Conservation (phyloP, 2,888 invertebrate species). For the Ophion obscuratus region DNA sequence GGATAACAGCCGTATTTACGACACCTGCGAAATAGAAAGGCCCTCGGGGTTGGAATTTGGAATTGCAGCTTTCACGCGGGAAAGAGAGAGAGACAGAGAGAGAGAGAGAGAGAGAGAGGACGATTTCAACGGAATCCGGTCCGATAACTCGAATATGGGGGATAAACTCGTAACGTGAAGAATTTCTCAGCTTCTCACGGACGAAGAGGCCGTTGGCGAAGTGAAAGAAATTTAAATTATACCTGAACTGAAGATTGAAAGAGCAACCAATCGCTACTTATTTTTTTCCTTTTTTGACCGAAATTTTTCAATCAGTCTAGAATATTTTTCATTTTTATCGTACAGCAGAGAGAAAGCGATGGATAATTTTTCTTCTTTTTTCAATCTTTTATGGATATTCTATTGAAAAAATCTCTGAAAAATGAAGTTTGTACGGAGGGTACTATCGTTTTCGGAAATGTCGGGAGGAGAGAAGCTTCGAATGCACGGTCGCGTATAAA, state of each 20-base stretch:
- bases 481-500: slow-evolving; percentile 63
- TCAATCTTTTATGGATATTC: neutral
- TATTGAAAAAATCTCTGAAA: slow-evolving; percentile 31
- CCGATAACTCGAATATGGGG: slow-evolving; percentile 21
- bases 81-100: neutral
- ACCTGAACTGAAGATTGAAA: neutral
- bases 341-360: neutral
- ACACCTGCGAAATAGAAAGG: slow-evolving; percentile 65
- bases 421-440: slow-evolving; percentile 32
- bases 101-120: neutral
- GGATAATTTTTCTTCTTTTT: neutral
- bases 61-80: slow-evolving; percentile 53
- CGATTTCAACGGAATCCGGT: slow-evolving; percentile 41
- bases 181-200: slow-evolving; percentile 45
- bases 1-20: slow-evolving; percentile 57
- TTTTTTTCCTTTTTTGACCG: neutral
- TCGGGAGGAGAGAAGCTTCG: slow-evolving; percentile 41
- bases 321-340: neutral
- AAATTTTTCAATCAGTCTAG: too few species aligned
- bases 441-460: slow-evolving; percentile 56
- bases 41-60: slow-evolving; percentile 53
- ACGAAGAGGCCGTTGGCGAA: slow-evolving; percentile 45
- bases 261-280: neutral
- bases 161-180: slow-evolving; percentile 41
- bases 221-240: slow-evolving; percentile 21